Evolutionary conservation across 2,797 vertebrate species (phyloP), one percentile per base, ranked within the genome.

Genomic region (Crocidura indochinensis): DNA sequence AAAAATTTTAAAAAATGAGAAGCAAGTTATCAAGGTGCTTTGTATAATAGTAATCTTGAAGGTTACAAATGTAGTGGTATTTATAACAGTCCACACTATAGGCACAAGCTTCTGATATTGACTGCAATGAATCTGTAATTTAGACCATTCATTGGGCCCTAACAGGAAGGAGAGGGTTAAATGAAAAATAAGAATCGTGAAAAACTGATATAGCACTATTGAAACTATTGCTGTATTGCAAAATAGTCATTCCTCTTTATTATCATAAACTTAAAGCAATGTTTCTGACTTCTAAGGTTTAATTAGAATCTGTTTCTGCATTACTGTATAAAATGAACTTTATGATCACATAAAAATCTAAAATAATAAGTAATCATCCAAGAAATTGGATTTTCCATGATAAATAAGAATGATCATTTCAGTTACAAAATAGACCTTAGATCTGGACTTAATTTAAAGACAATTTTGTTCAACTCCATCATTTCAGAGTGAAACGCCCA

Each of bases 341-440:
- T 90, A 94, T 95, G 79, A 14, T 91, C 90, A 87, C 90, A 93
- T 94, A 95, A 93, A 46, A 47, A 88, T 92, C 75, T 88, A 69
- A 81, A 90, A 94, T 96, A 95, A 95, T 95, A 88, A 93, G 91
- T 95, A 93, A 96, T 94, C 95, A 96, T 92, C 92, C 94, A 96
- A 93, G 86, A 95, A 95, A 96, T 65, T 96, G 88, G 91, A 95
- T 95, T 95, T 91, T 88, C 60, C 38, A 44, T 81, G 72, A 56
- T 68, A 89, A 96, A 94, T 91, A 92, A 95, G 96, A 95, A 81
- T 31, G 62, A 53, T 74, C 77, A 90, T 93, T 95, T 93, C 85
- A 92, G 29, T 90, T 92, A 68, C 68, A 91, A 84, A 62, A 77
- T 78, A 49, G 60, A 75, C 47, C 67, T 93, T 84, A 91, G 67